Base-by-base conservation (phyloP, 2,888 invertebrate genomes). In the Cataglyphis cursor region DNA sequence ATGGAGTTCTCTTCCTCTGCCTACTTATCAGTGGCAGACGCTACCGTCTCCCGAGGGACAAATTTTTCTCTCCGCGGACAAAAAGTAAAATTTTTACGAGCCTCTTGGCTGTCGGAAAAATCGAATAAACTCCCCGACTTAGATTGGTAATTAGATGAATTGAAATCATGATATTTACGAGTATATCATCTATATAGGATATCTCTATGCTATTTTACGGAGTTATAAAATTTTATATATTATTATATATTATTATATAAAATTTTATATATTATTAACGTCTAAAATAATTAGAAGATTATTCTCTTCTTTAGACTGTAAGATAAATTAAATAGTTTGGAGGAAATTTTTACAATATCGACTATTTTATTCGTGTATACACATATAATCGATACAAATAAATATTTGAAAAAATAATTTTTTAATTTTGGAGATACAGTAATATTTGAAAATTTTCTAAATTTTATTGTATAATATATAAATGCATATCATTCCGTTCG, bases 21-120 rank as follows among this genome's bases (percentile, higher is more conserved):
- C 80, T 81, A 72, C 64, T 81, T 83, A 83, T 83, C 82, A 82
- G 78, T 24, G 44, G 78, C 68, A 78, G 68, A 82, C 68, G 66
- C 18, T 48, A 28, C 83, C 76, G 59, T 54, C n/a, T 35, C 83
- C 70, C 68, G 18, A 9, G 64, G 35, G 48, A 0, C 2, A 62
- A 54, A 61, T 83, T 73, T 81, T 73, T 76, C 81, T 38, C 59
- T 70, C 24, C 54, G 8, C 35, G 70, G 35, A 62, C 62, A 59
- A 38, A 75, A n/a, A 62, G 54, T 65, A 59, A 64, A 80, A 83
- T 81, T 83, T 83, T 83, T 81, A 81, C 59, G 73, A 83, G 10
- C 18, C 21, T 41, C 65, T 28, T 31, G 54, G 28, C 12, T 12
- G 31, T 18, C 10, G 59, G 12, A 74, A 41, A 68, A 74, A 80